phyloP scores from a whole-genome alignment of 1,140 invertebrate genomes.

The Xylocopa sonorina region DNA sequence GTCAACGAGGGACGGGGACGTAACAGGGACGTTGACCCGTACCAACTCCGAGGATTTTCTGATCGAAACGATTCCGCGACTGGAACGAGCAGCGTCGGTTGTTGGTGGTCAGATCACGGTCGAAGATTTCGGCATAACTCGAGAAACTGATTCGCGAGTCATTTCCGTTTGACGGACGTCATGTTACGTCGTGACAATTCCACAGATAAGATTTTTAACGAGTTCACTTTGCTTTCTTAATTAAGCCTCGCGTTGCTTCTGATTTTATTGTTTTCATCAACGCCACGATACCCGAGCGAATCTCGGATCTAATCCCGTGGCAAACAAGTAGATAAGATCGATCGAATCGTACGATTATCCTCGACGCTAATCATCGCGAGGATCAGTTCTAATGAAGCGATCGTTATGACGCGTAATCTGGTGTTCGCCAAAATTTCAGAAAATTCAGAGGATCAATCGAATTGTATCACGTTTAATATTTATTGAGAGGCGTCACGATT shows the following conservation, averaged over 20 bases:
- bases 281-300: no score
- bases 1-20: background rate
- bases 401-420: background rate
- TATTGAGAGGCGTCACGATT: no score
- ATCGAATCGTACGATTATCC: background rate
- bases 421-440: background rate
- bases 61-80: no score
- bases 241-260: background rate
- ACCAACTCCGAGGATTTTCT: background rate
- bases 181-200: no score
- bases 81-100: background rate
- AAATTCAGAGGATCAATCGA: no score
- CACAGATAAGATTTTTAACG: no score
- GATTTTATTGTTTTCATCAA: background rate
- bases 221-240: no score
- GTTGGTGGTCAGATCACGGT: background rate
- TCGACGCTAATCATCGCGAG: background rate
- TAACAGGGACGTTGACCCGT: slow-evolving; percentile 1
- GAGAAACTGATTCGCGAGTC: no score
- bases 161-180: no score
- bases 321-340: background rate
- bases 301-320: background rate
- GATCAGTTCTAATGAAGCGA: background rate
- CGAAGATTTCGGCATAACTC: no score
- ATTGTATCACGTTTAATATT: no score